These are phyloP conservation scores for Poecilia wingei DNA, from an alignment of 2,797 vertebrate species.

Conservation along the genomic window DNA sequence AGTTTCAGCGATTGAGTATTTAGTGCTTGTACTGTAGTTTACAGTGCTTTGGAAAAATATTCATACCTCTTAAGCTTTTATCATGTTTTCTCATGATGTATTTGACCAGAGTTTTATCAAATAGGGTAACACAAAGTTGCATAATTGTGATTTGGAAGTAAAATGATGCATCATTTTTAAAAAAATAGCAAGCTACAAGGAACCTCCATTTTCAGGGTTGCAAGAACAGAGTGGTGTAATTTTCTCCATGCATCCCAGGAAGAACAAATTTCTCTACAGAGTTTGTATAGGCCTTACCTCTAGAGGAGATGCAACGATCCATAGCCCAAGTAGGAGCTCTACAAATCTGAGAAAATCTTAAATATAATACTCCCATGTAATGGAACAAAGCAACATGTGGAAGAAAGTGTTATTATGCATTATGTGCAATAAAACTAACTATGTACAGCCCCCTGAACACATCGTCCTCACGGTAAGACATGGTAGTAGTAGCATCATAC, in stretches of 20 bases:
- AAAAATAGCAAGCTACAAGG: not conserved
- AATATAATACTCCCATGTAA: not conserved
- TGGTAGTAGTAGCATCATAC: not conserved
- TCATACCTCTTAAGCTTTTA: not conserved
- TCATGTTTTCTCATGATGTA: not conserved
- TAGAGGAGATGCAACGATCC: not conserved
- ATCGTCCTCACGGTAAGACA: not conserved
- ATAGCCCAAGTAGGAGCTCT: not conserved
- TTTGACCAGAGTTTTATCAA: not conserved
- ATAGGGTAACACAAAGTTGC: not conserved
- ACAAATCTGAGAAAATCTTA: not conserved
- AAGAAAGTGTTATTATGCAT: not conserved
- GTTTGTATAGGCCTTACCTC: not conserved
- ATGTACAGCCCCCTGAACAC: not conserved
- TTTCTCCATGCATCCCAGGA: not conserved
- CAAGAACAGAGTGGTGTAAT: not conserved
- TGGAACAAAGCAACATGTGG: not conserved
- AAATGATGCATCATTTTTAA: not conserved
- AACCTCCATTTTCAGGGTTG: not conserved
- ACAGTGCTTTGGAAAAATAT: not conserved
- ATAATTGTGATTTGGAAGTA: not conserved
- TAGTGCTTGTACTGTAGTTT: conserved; percentile 4
- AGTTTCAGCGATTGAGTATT: conserved; percentile 19
- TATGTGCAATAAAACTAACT: not conserved
- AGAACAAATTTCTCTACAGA: not conserved